Evolutionary conservation across 2,888 invertebrate species (phyloP).

Genomic region (Lamellibrachia satsuma): DNA sequence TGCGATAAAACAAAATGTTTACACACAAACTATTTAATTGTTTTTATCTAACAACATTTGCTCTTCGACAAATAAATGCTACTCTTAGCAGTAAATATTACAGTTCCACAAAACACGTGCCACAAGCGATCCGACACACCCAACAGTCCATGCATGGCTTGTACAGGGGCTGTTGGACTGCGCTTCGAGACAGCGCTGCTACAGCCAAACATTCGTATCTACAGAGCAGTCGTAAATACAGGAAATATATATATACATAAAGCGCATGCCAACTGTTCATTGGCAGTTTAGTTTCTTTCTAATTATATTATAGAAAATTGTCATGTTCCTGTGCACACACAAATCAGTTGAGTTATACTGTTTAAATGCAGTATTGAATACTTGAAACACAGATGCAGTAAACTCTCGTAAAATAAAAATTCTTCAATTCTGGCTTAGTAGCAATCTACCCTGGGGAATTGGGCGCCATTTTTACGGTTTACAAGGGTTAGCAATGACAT

Average conservation of each 20-base stretch:
- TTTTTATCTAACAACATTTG: conserved; percentile 7
- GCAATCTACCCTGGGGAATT: background rate
- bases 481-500: background rate
- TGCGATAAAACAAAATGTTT: background rate
- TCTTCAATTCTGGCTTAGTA: background rate
- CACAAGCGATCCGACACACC: background rate
- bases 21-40: background rate
- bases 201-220: background rate
- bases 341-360: background rate
- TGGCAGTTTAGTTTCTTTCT: background rate
- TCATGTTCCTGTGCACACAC: background rate
- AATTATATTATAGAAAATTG: background rate
- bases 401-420: background rate
- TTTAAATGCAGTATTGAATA: background rate
- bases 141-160: background rate
- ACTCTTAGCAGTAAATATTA: background rate
- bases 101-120: background rate
- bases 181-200: background rate
- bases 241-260: background rate
- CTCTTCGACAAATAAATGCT: background rate
- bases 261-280: background rate
- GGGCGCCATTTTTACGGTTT: background rate
- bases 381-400: background rate
- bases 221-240: background rate
- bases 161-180: background rate